Conservation (phyloP, 2,797 vertebrate genomes). For the Enoplosus armatus region DNA sequence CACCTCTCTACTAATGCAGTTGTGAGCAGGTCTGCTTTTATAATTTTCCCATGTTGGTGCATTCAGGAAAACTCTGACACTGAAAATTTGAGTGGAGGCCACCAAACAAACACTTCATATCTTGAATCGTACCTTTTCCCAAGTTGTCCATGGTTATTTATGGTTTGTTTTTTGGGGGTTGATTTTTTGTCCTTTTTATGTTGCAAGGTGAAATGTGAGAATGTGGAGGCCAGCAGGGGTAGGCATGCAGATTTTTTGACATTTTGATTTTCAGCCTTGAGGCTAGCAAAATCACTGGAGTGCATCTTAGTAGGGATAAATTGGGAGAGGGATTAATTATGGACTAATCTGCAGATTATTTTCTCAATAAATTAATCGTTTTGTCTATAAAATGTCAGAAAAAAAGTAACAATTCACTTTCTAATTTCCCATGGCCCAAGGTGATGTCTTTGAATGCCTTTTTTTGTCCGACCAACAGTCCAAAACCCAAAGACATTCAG, state of each 20-base stretch:
- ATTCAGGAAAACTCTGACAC: slow-evolving; percentile 18
- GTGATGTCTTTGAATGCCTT: not conserved
- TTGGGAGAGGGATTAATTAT: no score
- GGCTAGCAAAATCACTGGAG: not conserved
- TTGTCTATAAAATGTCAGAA: not conserved
- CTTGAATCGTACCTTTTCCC: not conserved
- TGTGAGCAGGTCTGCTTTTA: slow-evolving; percentile 35
- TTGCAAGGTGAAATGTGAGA: no score
- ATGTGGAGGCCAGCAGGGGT: no score
- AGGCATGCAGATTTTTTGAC: slow-evolving; percentile 12
- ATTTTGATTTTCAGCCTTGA: not conserved
- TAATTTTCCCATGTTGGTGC: slow-evolving; percentile 24
- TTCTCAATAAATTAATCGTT: not conserved
- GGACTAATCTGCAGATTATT: not conserved
- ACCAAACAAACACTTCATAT: slow-evolving; percentile 5
- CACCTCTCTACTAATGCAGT: slow-evolving; percentile 34
- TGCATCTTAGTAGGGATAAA: not conserved
- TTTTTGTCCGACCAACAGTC: not conserved
- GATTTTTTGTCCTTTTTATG: no score
- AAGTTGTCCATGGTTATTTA: no score
- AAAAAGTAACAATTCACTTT: not conserved
- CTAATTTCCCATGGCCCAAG: not conserved
- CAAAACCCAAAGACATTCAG: not conserved
- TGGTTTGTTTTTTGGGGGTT: no score
- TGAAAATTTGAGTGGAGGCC: slow-evolving; percentile 11